Evolutionary conservation across 2,888 invertebrate genomes (phyloP).

Genomic region (Oxyteleia sp.): DNA sequence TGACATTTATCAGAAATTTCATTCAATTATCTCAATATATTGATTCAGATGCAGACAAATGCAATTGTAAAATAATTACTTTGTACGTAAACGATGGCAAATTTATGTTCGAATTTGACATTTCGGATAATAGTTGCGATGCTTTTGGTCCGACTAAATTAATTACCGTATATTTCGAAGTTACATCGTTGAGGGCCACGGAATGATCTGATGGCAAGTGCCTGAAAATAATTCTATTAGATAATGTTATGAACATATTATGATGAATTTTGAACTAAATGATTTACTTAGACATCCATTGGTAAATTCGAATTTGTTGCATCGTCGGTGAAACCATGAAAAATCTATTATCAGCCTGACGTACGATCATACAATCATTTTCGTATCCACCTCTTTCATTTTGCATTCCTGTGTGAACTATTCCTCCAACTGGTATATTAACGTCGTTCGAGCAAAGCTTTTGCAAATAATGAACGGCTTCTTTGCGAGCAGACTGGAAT

Average conservation of each 20-base stretch:
- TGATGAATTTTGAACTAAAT: background rate
- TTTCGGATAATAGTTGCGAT: constrained; percentile 89
- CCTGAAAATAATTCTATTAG: constrained; percentile 83
- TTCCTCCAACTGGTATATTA: constrained; percentile 90
- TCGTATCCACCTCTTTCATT: constrained; percentile 92
- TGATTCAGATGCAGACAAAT: too few relatives aligned
- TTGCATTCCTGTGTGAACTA: constrained; percentile 92
- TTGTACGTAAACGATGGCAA: constrained; percentile 90
- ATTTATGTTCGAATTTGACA: constrained; percentile 90
- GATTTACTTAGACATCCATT: constrained; percentile 89
- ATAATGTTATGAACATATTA: too few relatives aligned
- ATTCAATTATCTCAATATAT: background rate
- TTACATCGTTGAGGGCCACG: constrained; percentile 90
- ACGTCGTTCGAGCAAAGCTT: constrained; percentile 91
- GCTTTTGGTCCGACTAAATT: constrained; percentile 92
- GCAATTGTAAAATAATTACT: constrained; percentile 85
- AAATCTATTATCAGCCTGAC: constrained; percentile 90
- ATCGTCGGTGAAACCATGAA: constrained; percentile 94
- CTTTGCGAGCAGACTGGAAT: constrained; percentile 89
- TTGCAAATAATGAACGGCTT: constrained; percentile 90
- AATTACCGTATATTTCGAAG: constrained; percentile 91
- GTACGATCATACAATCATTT: constrained; percentile 92
- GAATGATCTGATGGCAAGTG: constrained; percentile 90
- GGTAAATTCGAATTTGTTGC: constrained; percentile 92
- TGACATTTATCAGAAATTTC: too few relatives aligned